phyloP scores from a whole-genome alignment of 2,797 vertebrate species.

The Sebastes oblongus region DNA sequence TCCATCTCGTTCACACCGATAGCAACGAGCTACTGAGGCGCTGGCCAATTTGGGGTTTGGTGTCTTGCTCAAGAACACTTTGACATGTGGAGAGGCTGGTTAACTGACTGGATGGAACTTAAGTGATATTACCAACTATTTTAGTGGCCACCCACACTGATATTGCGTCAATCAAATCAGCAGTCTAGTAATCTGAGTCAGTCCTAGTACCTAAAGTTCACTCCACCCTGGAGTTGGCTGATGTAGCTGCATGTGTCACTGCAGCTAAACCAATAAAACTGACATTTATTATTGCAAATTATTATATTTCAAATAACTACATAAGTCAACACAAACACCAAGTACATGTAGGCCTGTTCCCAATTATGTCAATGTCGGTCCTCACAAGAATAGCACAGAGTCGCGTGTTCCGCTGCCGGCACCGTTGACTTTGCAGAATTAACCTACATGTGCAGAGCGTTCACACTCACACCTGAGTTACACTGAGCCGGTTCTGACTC shows the following conservation, averaged over 20 bases:
- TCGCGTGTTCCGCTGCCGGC: not conserved
- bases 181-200: not conserved
- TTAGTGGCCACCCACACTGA: not conserved
- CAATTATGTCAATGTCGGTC: not conserved
- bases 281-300: not conserved
- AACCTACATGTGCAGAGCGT: slow-evolving; percentile 60
- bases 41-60: no score
- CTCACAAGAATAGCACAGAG: not conserved
- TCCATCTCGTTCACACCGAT: not conserved
- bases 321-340: not conserved
- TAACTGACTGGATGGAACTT: not conserved
- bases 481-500: slow-evolving; percentile 55
- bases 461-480: slow-evolving; percentile 64
- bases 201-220: not conserved
- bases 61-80: not conserved
- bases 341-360: not conserved
- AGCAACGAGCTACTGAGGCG: not conserved
- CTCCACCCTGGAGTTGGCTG: not conserved
- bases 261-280: not conserved
- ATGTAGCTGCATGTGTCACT: not conserved
- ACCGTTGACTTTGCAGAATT: slow-evolving; percentile 57
- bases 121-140: not conserved
- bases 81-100: not conserved
- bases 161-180: not conserved
- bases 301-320: not conserved